Percentiles rank a stretch among this genome's conserved stretches.
Evolutionary conservation across 2,797 vertebrate genomes (phyloP).

Genomic region (Liasis olivaceus): DNA sequence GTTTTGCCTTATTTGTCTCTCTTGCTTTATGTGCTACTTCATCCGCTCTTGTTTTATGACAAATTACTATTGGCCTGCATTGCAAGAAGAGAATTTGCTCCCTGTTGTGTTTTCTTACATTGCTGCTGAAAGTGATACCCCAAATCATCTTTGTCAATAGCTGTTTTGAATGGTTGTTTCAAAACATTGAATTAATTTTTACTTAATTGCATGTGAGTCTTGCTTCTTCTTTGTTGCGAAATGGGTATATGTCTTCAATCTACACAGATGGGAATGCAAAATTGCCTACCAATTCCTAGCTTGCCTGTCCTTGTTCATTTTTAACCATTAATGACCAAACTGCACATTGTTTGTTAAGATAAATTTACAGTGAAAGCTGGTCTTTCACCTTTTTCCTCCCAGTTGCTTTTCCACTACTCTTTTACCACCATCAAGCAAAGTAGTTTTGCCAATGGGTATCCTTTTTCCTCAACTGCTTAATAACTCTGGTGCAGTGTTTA

Average conservation of each 20-base stretch:
- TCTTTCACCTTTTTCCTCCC: not conserved
- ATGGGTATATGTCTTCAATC: not conserved
- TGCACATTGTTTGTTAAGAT: not conserved
- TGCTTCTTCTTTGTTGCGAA: not conserved
- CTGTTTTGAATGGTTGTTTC: not conserved
- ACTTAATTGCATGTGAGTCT: not conserved
- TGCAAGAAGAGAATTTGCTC: constrained; percentile 16
- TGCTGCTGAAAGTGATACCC: not conserved
- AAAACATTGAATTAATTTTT: not conserved
- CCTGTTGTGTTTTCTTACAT: not conserved
- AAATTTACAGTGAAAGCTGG: not conserved
- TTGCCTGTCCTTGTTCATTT: not conserved
- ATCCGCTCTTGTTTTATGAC: not conserved
- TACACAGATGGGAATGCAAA: not conserved
- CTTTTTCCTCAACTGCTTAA: not conserved
- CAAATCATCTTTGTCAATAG: not conserved
- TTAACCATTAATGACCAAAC: not conserved
- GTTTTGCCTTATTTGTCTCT: constrained; percentile 32
- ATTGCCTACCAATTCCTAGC: not conserved
- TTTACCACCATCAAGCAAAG: not conserved
- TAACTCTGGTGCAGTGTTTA: not conserved
- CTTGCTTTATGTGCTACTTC: not conserved
- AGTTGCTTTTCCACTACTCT: not conserved
- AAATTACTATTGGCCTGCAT: not conserved
- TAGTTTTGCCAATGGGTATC: not conserved